These are phyloP conservation scores for Merluccius polli DNA, from an alignment of 2,797 vertebrate species.

Conservation along the genomic window DNA sequence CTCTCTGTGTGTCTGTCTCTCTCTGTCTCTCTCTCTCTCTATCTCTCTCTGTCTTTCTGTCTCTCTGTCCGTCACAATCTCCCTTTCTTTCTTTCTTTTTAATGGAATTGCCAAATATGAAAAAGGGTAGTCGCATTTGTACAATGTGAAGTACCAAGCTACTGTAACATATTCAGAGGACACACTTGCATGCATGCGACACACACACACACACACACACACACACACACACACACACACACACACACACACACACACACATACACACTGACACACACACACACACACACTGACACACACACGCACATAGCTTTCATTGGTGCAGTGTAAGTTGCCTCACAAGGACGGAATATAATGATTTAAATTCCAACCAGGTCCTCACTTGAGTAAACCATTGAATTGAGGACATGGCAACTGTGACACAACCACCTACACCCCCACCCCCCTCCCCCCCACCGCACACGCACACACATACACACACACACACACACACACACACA, in stretches of 20 bases:
- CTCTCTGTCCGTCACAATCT: not conserved
- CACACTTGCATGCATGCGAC: not conserved
- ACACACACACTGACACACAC: not conserved
- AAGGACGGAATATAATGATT: not conserved
- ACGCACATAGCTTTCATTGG: not conserved
- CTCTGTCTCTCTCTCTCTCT: no score
- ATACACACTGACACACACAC: not conserved
- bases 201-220: no score
- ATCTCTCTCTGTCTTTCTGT: not conserved
- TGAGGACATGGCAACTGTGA: not conserved
- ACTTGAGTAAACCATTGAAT: not conserved
- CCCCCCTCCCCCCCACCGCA: not conserved
- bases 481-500: not conserved
- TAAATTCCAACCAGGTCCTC: not conserved
- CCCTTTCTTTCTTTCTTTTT: not conserved
- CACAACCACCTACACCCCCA: not conserved
- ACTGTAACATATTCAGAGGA: not conserved
- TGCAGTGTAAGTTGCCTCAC: not conserved
- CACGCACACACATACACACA: not conserved
- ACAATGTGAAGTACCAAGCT: not conserved
- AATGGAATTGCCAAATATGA: not conserved
- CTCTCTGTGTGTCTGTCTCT: no score
- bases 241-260: not conserved
- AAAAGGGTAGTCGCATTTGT: not conserved
- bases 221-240: no score